Conservation (phyloP, 2,113 vertebrate species). For the Cephalophus harveyi region DNA sequence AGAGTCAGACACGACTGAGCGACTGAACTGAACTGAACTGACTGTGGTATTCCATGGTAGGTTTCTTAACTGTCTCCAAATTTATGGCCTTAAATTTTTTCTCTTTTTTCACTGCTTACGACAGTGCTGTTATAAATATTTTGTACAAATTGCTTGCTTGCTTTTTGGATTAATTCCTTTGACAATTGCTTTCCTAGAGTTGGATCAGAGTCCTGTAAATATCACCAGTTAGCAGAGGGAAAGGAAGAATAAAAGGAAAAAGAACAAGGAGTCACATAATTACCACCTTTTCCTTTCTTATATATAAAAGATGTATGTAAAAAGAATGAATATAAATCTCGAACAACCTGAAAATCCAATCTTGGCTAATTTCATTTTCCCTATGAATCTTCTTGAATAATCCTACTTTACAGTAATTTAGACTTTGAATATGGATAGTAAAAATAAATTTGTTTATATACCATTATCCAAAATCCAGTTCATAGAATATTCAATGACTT, state of each 20-base stretch:
- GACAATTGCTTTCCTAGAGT: background rate
- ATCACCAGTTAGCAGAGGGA: background rate
- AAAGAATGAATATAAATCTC: background rate
- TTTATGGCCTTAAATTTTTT: background rate
- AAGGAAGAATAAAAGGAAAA: background rate
- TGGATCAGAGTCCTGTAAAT: background rate
- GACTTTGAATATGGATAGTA: background rate
- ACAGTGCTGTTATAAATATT: constrained; percentile 40
- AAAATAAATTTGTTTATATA: background rate
- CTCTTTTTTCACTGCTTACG: constrained; percentile 11
- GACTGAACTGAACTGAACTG: background rate
- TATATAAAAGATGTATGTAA: background rate
- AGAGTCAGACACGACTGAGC: background rate
- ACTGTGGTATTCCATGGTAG: background rate
- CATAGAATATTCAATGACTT: background rate
- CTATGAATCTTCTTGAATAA: background rate
- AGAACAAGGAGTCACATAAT: background rate
- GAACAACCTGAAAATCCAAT: background rate
- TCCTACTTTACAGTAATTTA: background rate
- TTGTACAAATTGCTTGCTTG: constrained; percentile 25
- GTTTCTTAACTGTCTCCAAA: constrained; percentile 30
- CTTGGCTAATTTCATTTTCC: background rate
- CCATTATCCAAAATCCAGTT: background rate
- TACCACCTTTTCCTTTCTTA: background rate
- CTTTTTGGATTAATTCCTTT: constrained; percentile 46